These are phyloP conservation scores for Eupeodes latifasciatus DNA, from an alignment of 2,888 invertebrate species.

Conservation along the genomic window DNA sequence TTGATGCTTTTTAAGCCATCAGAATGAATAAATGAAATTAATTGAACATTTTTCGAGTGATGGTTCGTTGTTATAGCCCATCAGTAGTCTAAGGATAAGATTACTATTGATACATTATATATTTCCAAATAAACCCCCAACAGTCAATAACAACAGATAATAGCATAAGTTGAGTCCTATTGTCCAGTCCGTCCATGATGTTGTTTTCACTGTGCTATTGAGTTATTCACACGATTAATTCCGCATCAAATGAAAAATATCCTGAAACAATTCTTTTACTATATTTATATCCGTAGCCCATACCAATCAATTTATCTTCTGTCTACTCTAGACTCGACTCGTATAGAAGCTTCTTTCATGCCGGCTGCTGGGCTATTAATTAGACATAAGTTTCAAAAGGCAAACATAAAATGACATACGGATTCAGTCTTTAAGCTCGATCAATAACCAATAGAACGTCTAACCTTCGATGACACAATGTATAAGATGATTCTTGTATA, in stretches of 20 bases:
- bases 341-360: conserved; percentile 9
- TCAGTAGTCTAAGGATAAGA: background rate
- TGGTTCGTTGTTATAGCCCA: background rate
- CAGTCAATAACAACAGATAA: background rate
- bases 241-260: conserved; percentile 14
- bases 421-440: conserved; percentile 50
- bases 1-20: background rate
- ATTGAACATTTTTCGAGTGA: background rate
- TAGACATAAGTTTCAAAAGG: conserved; percentile 62
- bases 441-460: conserved; percentile 50
- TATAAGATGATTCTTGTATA: conserved; percentile 14
- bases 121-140: background rate
- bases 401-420: conserved; percentile 53
- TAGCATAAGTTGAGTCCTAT: background rate
- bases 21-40: conserved; percentile 1
- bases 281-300: no score
- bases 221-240: conserved; percentile 23
- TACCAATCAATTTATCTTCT: conserved; percentile 12
- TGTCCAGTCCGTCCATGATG: background rate
- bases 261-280: conserved; percentile 1
- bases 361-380: conserved; percentile 55
- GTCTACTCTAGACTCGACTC: no score
- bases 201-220: background rate
- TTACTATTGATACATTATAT: background rate
- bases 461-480: conserved; percentile 52